These are phyloP conservation scores for Didymodactylos carnosus DNA, from an alignment of 2,888 invertebrate species.

Conservation along the genomic window DNA sequence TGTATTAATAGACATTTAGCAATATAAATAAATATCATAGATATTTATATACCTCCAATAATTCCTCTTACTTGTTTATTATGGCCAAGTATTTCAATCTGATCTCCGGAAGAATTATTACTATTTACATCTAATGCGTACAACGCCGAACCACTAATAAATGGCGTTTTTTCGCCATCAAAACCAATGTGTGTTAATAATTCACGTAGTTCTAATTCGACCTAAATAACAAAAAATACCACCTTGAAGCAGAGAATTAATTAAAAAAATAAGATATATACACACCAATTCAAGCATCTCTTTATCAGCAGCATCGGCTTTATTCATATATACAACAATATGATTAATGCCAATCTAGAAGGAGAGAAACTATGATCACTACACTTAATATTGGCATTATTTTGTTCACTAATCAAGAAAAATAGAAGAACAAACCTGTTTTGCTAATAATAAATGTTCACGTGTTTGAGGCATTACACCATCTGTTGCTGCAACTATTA, in stretches of 20 bases:
- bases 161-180: constrained; percentile 64
- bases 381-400: too few relatives aligned
- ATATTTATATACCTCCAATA: constrained; percentile 22
- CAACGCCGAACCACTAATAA: constrained; percentile 65
- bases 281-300: constrained; percentile 74
- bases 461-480: constrained; percentile 96
- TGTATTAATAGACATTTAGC: too few relatives aligned
- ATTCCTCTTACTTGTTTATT: constrained; percentile 45
- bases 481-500: constrained; percentile 93
- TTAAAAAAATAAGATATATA: neutral
- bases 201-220: constrained; percentile 85
- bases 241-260: neutral
- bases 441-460: constrained; percentile 80
- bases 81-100: constrained; percentile 73
- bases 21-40: too few relatives aligned
- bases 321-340: constrained; percentile 81
- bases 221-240: neutral
- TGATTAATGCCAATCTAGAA: constrained; percentile 60
- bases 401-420: too few relatives aligned
- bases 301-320: constrained; percentile 72
- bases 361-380: too few relatives aligned
- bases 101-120: constrained; percentile 47
- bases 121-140: constrained; percentile 53
- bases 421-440: too few relatives aligned
- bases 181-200: constrained; percentile 80